Base-by-base conservation (phyloP, 1,140 invertebrate species). In the Homalodisca vitripennis region DNA sequence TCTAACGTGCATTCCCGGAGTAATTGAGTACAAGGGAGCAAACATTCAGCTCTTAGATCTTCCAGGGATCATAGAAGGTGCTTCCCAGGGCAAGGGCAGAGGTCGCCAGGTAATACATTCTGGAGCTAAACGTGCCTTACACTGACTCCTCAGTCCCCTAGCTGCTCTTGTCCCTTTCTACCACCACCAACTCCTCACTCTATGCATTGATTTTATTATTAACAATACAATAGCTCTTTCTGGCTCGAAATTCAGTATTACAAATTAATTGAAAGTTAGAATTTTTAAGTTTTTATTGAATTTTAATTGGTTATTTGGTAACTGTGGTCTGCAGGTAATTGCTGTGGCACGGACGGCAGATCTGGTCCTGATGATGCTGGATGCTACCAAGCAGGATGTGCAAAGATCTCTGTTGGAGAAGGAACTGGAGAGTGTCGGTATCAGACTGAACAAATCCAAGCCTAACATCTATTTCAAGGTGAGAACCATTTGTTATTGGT, bases 381-480 rank as follows among this genome's bases (percentile, higher is more conserved):
- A 98, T 82, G 96, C 97, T 1, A 97, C 95, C 0, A 99, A 99
- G 81, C 93, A 94, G 73, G 96, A 98, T 80, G 91, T 97, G 51
- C 97, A 98, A 77, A 87, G 92, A 75, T 85, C 92, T 72, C 81
- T 98, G 27, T 81, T 99, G 17, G 96, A 98, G 78, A 90, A 87
- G 71, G 97, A 99, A 82, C 86, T 99, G 78, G 97, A 99, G 82
- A 91, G 92, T 76, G 97, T 99, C 34, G 97, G 97, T 41, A 98
- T 99, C 74, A 83, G 97, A 75, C 84, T 99, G 32, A 99, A 99
- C 79, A 96, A 94, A 79, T 81, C 80, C 57, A 97, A 93, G 80
- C 97, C 97, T 14, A 98, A 98, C 81, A 98, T 98, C 81, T 98
- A 98, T 83, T 98, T 97, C 78, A 98, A 98, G 84, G 92, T 95